Conservation (phyloP, 1,140 invertebrate species). For the Zaprionus ornatus region DNA sequence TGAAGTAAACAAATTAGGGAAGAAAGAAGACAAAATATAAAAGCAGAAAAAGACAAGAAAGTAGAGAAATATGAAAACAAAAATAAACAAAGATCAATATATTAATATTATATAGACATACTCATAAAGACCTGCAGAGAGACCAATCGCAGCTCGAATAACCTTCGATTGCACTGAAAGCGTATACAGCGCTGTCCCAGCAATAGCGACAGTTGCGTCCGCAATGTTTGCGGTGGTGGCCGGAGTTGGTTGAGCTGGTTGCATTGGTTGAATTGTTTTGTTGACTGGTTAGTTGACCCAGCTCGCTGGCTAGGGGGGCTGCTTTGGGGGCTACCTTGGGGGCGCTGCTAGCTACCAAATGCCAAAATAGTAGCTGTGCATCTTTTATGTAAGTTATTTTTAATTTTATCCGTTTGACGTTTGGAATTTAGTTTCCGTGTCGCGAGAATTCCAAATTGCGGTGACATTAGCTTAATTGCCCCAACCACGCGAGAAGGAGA, state of each 20-base stretch:
- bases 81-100: background rate
- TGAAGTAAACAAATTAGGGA: too few relatives aligned
- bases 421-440: conserved; percentile 24
- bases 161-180: conserved; percentile 2
- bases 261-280: conserved; percentile 56
- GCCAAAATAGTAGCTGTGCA: background rate
- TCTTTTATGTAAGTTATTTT: conserved; percentile 45
- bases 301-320: background rate
- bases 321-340: background rate
- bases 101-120: too few relatives aligned
- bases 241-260: conserved; percentile 36
- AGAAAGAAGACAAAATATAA: background rate
- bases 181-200: conserved; percentile 12
- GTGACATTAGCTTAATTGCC: conserved; percentile 59
- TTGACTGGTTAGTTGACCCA: conserved; percentile 25
- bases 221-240: conserved; percentile 10
- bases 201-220: background rate
- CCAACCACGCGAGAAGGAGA: background rate
- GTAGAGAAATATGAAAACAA: too few relatives aligned
- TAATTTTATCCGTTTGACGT: conserved; percentile 56
- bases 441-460: conserved; percentile 9
- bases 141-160: background rate
- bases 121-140: background rate
- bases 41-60: too few relatives aligned
- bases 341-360: background rate